Evolutionary conservation across 2,797 vertebrate species (phyloP).

Genomic region (Tokudaia muenninki): DNA sequence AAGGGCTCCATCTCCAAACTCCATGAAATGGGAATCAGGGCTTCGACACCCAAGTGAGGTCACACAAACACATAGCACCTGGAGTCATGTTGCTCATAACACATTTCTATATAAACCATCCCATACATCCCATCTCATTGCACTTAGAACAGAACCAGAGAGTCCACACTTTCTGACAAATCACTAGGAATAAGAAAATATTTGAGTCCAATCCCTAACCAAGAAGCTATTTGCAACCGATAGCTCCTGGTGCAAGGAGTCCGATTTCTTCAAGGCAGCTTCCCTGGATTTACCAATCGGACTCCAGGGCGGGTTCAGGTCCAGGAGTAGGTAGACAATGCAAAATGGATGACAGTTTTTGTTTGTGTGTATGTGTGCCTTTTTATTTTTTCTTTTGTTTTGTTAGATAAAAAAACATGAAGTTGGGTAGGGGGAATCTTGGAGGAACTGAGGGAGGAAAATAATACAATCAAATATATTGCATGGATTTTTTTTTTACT

Average conservation of each 20-base stretch:
- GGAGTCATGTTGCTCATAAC: not conserved
- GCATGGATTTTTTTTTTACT: not conserved
- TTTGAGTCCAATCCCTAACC: not conserved
- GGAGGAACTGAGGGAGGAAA: not conserved
- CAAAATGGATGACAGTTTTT: not conserved
- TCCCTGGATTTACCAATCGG: too few species aligned
- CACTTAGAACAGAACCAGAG: not conserved
- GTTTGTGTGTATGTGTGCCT: not conserved
- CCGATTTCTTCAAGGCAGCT: too few species aligned
- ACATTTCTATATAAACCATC: not conserved
- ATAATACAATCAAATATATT: not conserved
- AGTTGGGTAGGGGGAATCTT: not conserved
- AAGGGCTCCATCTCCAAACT: not conserved
- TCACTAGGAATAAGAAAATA: not conserved
- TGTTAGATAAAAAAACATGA: not conserved
- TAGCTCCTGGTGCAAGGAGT: not conserved
- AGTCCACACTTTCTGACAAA: not conserved
- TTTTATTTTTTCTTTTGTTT: not conserved
- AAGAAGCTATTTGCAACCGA: not conserved
- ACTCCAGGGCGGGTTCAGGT: not conserved
- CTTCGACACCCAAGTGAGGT: not conserved
- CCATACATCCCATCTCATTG: not conserved
- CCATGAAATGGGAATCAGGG: not conserved
- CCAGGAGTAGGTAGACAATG: not conserved
- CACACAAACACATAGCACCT: too few species aligned